Base-by-base conservation (phyloP, 2,797 vertebrate species). In the Myotis myotis region DNA sequence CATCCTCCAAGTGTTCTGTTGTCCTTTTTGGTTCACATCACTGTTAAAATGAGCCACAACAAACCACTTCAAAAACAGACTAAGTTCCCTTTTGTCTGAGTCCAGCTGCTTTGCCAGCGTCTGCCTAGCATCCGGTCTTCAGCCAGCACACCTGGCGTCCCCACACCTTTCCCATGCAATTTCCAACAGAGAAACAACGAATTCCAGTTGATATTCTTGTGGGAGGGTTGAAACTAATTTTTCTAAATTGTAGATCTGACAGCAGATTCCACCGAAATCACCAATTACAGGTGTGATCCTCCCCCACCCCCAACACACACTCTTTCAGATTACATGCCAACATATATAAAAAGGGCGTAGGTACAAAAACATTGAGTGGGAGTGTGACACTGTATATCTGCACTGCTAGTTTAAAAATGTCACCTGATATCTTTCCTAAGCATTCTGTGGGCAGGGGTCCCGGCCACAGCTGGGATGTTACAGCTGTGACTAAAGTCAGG, bases 41-140 rank as follows among this genome's bases (percentile, higher is more conserved):
- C 68, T 74, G 55, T 90, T 82, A 92, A 94, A 90, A 9, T 22
- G 36, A 90, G 88, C 47, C 81, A 74, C 79, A 94, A 83, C 64
- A 92, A 88, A 66, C 57, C 22, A n/a, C 47, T 75, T 62, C 44
- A 81, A 80, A 86, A 81, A 55, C 70, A 90, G 76, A 90, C 51
- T 23, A 68, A 47, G 30, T 28, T 66, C 49, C 76, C 78, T 89
- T 70, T 89, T 78, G 87, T 76, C 79, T 89, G 86, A 28, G 62
- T 51, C 41, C 41, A 57, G 74, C 53, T 44, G 62, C 64, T 82
- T 33, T 55, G 82, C 70, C 70, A 55, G 22, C n/a, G 51, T 87
- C 82, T 87, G 76, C 82, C 51, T 25, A 36, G 76, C 28, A 92
- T 74, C 94, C 89, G 89, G 70, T 78, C 87, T 75, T 71, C 60